Conservation (phyloP, 2,888 invertebrate species). For the Caenorhabditis doughertyi region DNA sequence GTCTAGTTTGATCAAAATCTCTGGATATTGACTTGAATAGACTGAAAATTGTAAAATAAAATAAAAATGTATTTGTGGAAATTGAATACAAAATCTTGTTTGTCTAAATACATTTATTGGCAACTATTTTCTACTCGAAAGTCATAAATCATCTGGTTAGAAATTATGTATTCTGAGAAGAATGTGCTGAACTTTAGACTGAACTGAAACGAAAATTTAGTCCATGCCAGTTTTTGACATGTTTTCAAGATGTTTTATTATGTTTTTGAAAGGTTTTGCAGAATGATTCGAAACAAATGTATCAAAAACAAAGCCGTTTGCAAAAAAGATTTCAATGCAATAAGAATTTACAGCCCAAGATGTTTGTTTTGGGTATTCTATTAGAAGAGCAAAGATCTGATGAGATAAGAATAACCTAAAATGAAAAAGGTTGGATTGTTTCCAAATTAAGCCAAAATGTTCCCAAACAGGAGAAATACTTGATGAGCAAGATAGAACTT, state of each 20-base stretch:
- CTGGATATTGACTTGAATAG: conserved; percentile 16
- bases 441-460: too few species aligned
- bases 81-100: conserved; percentile 11
- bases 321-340: not conserved
- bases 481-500: too few species aligned
- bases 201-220: not conserved
- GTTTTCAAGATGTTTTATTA: not conserved
- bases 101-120: not conserved
- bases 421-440: too few species aligned
- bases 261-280: conserved; percentile 2
- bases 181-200: not conserved
- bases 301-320: not conserved
- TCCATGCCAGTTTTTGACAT: not conserved
- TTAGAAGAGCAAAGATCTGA: too few species aligned
- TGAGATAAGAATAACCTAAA: too few species aligned
- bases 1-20: not conserved
- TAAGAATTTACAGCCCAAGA: not conserved
- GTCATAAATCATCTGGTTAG: not conserved
- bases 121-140: conserved; percentile 4
- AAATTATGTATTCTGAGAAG: not conserved
- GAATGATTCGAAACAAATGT: too few species aligned
- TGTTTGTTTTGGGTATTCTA: not conserved
- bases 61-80: not conserved
- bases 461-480: too few species aligned
- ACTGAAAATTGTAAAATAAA: conserved; percentile 7